A percentile compares a stretch with the other conserved stretches of the same genome.
Conservation (phyloP, 2,888 invertebrate genomes). For the Drosophila rubida region DNA sequence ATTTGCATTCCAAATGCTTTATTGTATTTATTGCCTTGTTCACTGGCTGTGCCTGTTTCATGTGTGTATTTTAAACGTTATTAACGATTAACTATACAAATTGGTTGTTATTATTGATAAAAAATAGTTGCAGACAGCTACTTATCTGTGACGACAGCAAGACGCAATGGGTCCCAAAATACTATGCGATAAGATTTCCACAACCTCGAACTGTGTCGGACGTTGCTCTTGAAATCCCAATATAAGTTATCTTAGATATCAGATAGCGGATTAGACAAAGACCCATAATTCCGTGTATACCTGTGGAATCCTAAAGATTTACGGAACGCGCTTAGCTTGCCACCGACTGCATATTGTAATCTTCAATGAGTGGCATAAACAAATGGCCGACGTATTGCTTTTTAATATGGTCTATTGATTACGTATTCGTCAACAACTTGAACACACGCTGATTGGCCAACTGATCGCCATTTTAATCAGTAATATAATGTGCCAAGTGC, state of each 20-base stretch:
- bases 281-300: constrained; percentile 11
- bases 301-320: constrained; percentile 22
- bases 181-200: constrained; percentile 30
- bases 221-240: constrained; percentile 27
- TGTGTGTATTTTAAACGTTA: constrained; percentile 24
- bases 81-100: constrained; percentile 38
- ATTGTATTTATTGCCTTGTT: constrained; percentile 30
- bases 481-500: constrained; percentile 61
- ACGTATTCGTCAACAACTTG: constrained; percentile 17
- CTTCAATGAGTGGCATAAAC: constrained; percentile 24
- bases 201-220: constrained; percentile 17
- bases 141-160: constrained; percentile 38
- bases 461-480: constrained; percentile 41
- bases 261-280: constrained; percentile 9
- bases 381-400: constrained; percentile 20
- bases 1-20: constrained; percentile 30
- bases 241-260: constrained; percentile 10
- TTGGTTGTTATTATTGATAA: constrained; percentile 23
- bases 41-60: constrained; percentile 37
- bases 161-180: not conserved
- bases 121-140: constrained; percentile 22
- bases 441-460: constrained; percentile 13
- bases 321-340: constrained; percentile 10
- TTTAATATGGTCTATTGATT: constrained; percentile 31
- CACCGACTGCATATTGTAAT: constrained; percentile 12